Percentiles rank a stretch among this genome's conserved stretches.
Evolutionary conservation across 1,140 invertebrate species (phyloP).

Genomic region (Capitella teleta): DNA sequence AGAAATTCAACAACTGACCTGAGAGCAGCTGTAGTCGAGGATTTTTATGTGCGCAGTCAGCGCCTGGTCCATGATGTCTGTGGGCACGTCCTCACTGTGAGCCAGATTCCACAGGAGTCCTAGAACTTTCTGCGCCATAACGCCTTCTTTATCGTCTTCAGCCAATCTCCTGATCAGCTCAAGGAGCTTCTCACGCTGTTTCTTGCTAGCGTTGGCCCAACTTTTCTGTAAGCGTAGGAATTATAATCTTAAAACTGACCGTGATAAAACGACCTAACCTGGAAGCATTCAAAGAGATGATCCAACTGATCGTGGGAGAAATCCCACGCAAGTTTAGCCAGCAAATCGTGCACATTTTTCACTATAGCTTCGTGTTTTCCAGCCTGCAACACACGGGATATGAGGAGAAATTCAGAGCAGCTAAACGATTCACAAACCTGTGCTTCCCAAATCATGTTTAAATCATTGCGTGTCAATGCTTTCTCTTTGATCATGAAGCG

Average conservation of each 20-base stretch:
- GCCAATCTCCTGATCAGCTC: slow-evolving; percentile 88
- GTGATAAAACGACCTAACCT: slow-evolving; percentile 49
- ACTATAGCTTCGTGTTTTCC: slow-evolving; percentile 43
- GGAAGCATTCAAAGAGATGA: slow-evolving; percentile 94
- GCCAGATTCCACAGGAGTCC: slow-evolving; percentile 94
- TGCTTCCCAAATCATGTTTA: slow-evolving; percentile 91
- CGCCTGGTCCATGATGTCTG: slow-evolving; percentile 95
- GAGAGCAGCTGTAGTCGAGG: slow-evolving; percentile 91
- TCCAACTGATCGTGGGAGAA: slow-evolving; percentile 94
- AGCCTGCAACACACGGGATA: slow-evolving; percentile 18
- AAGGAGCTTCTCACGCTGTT: slow-evolving; percentile 87
- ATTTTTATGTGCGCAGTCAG: slow-evolving; percentile 92
- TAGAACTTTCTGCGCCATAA: slow-evolving; percentile 97
- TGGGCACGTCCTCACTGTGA: slow-evolving; percentile 88
- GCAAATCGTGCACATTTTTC: slow-evolving; percentile 83
- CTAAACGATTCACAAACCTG: slow-evolving; percentile 48
- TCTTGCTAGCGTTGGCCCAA: slow-evolving; percentile 91
- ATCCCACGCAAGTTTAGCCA: slow-evolving; percentile 95
- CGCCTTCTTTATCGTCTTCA: slow-evolving; percentile 96
- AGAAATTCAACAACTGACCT: slow-evolving; percentile 37
- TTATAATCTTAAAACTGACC: background rate
- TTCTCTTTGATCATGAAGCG: slow-evolving; percentile 93
- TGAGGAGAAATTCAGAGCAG: background rate
- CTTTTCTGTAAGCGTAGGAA: slow-evolving; percentile 52
- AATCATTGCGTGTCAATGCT: slow-evolving; percentile 74